Evolutionary conservation across 1,140 invertebrate genomes (phyloP).

Genomic region (Microplitis demolitor): DNA sequence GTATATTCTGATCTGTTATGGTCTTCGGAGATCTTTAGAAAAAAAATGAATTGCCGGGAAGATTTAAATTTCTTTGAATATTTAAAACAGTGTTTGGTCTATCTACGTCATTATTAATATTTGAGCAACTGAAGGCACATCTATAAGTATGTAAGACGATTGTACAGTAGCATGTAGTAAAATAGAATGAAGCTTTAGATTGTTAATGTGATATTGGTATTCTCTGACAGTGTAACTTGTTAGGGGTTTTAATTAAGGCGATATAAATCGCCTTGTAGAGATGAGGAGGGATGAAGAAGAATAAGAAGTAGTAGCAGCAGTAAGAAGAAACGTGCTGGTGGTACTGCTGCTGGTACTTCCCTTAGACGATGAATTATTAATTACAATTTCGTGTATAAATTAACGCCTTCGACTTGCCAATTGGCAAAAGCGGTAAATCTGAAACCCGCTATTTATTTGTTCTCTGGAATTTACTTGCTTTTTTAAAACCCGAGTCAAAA

Average conservation of each 20-base stretch:
- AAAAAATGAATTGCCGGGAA: too few species aligned
- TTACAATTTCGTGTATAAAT: conserved; percentile 61
- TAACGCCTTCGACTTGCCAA: conserved; percentile 42
- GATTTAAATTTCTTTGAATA: too few species aligned
- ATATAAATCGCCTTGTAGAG: conserved; percentile 56
- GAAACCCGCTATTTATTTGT: conserved; percentile 46
- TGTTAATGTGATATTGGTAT: conserved; percentile 50
- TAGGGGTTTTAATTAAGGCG: conserved; percentile 61
- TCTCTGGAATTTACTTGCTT: neutral
- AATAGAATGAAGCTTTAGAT: conserved; percentile 6
- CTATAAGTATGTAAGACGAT: conserved; percentile 14
- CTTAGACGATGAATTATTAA: conserved; percentile 58
- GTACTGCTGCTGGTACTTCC: neutral
- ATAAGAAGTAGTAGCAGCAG: neutral
- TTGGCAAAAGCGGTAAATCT: conserved; percentile 40
- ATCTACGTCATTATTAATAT: neutral
- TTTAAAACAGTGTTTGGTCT: too few species aligned
- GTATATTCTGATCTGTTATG: too few species aligned
- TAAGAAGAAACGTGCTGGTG: conserved; percentile 6
- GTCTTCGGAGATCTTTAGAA: too few species aligned
- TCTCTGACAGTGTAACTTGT: conserved; percentile 58
- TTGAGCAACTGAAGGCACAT: neutral
- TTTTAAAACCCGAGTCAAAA: neutral
- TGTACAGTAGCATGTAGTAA: conserved; percentile 1
- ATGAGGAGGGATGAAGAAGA: conserved; percentile 11